These are phyloP conservation scores for Champsocephalus gunnari DNA, from an alignment of 2,797 vertebrate species.

Conservation along the genomic window DNA sequence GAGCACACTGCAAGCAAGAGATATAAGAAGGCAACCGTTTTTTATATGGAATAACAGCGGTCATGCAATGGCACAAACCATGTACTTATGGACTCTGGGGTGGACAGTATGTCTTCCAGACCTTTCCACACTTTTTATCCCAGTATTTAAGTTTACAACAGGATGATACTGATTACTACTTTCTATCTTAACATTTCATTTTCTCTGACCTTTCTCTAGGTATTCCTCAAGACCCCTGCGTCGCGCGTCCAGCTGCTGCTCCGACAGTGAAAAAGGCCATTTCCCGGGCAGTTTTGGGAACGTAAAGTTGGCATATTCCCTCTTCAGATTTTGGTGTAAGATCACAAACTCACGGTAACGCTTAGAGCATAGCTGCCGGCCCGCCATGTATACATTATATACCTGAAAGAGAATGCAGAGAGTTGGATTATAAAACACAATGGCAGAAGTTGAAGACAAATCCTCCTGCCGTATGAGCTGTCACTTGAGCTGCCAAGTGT, in stretches of 20 bases:
- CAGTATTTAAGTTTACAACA: conserved; percentile 2
- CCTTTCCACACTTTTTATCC: background rate
- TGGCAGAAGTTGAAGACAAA: background rate
- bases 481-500: background rate
- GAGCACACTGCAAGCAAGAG: conserved; percentile 89
- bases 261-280: conserved; percentile 96
- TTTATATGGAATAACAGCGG: background rate
- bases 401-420: conserved; percentile 76
- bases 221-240: conserved; percentile 95
- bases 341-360: conserved; percentile 96
- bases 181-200: background rate
- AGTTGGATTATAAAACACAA: background rate
- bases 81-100: background rate
- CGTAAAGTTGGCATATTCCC: conserved; percentile 93
- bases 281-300: conserved; percentile 96
- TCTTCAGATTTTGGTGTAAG: conserved; percentile 95
- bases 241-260: conserved; percentile 94
- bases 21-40: background rate
- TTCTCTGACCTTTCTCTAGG: conserved; percentile 82
- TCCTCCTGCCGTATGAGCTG: background rate
- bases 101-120: background rate
- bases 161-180: background rate
- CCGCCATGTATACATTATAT: conserved; percentile 97
- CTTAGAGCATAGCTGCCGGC: conserved; percentile 95
- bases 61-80: background rate